Conservation (phyloP, 2,113 vertebrate genomes). For the Tonatia bakeri region DNA sequence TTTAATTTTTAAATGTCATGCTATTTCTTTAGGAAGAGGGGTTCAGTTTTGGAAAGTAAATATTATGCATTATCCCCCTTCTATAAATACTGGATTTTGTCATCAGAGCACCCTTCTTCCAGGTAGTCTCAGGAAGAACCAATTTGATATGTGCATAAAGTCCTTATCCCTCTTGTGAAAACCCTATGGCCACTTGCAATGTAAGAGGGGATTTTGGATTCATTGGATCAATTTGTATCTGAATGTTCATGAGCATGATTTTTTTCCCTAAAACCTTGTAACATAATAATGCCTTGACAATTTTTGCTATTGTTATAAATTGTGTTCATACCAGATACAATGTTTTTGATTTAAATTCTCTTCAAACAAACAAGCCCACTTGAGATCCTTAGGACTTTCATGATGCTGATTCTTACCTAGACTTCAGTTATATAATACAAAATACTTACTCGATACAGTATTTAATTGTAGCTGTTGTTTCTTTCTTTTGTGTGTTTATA, state of each 20-base stretch:
- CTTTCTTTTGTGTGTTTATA: conserved; percentile 8
- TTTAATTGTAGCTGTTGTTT: neutral
- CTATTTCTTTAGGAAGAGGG: neutral
- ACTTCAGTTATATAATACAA: neutral
- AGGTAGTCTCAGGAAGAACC: neutral
- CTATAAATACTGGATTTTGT: neutral
- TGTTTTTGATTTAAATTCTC: neutral
- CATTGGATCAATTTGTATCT: neutral
- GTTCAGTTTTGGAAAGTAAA: neutral
- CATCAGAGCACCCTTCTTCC: neutral
- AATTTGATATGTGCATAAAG: neutral
- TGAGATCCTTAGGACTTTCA: neutral
- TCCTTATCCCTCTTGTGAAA: neutral
- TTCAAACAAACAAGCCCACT: neutral
- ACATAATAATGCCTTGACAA: neutral
- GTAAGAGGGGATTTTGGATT: neutral
- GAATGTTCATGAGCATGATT: neutral
- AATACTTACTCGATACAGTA: neutral
- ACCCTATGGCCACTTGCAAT: neutral
- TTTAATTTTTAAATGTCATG: neutral
- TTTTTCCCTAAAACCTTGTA: neutral
- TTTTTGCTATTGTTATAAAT: neutral
- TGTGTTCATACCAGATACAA: neutral
- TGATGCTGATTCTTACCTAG: neutral
- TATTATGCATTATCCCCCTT: neutral